Base-by-base conservation (phyloP, 2,113 vertebrate genomes). In the Xenopus laevis region DNA sequence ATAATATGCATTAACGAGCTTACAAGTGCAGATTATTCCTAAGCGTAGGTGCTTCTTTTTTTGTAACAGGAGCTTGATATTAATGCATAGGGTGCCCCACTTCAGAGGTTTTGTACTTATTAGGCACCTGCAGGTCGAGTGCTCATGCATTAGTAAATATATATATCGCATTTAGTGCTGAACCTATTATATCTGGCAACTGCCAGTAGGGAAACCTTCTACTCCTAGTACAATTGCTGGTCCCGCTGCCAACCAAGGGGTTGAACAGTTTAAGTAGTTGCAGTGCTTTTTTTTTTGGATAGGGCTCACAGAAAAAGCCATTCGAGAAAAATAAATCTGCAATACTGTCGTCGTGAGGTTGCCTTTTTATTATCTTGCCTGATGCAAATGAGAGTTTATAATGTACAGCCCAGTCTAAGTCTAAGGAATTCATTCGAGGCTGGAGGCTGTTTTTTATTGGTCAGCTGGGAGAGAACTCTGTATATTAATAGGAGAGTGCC, bases 11-110 rank as follows among this genome's bases (percentile, higher is more conserved):
- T 23, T 9, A n/a, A 55, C 30, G 16, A 62, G 52, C 44, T 59
- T 59, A 20, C 47, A 64, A 55, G 53, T 65, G 50, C 53, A 74
- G 52, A 47, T 17, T 63, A 9, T 55, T 63, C 33, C 11, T 13
- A 23, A 20, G 53, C 64, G 17, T 45, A 30, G 10, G 23, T 23
- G 13, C n/a, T 52, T 10, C 30, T 30, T 52, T 8, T 4, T 27
- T 59, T 70, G 33, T 40, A 40, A 9, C 2, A n/a, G 20, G 58
- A 60, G 15, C 20, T 21, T 50, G 11, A 23, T 12, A 60, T 23
- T 27, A 60, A 21, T 23, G 21, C 21, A 27, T 27, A 60, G 58
- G 20, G 58, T 60, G 6, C 27, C 9, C 8, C 18, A 23, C 1
- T 7, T 18, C 58, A 3, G 8, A 21, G 6, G 15, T 23, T 21